Conservation (phyloP, 1,140 invertebrate species). For the Helicorthomorpha holstii region DNA sequence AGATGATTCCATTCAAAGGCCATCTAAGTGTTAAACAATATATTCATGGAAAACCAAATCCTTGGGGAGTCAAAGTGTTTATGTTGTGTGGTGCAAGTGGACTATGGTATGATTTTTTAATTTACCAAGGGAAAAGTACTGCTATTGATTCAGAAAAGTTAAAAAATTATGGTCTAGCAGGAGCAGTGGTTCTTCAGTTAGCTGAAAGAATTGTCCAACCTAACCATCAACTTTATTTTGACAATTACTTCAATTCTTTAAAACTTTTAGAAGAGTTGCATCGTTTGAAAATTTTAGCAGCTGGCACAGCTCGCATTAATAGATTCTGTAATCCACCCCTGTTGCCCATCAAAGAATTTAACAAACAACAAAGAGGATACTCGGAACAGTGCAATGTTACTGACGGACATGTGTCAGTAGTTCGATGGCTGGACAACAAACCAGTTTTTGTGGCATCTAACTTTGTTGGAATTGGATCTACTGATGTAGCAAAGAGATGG, state of each 20-base stretch:
- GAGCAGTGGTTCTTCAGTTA: not conserved
- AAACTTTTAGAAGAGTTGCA: slow-evolving; percentile 4
- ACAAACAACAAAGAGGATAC: slow-evolving; percentile 10
- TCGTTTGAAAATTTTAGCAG: slow-evolving; percentile 5
- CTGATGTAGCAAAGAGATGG: not conserved
- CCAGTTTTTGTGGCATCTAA: not conserved
- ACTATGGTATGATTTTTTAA: not conserved
- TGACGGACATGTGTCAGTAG: not conserved
- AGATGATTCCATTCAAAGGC: slow-evolving; percentile 28
- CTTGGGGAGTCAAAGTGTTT: slow-evolving; percentile 16
- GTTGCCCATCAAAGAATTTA: slow-evolving; percentile 9
- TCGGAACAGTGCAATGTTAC: not conserved
- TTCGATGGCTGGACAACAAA: slow-evolving; percentile 1
- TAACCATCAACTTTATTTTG: slow-evolving; percentile 11
- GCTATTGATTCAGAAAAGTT: slow-evolving; percentile 6
- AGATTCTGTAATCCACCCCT: slow-evolving; percentile 10
- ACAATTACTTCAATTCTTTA: slow-evolving; percentile 13
- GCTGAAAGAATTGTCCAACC: not conserved
- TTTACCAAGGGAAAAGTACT: slow-evolving; percentile 15
- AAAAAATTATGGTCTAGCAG: slow-evolving; percentile 8
- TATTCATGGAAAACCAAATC: slow-evolving; percentile 13
- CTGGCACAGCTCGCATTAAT: slow-evolving; percentile 9
- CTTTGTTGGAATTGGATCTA: not conserved
- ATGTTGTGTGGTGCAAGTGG: slow-evolving; percentile 5
- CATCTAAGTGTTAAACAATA: slow-evolving; percentile 21